These are phyloP conservation scores for Prunella himalayana DNA, from an alignment of 2,113 vertebrate genomes.

Conservation along the genomic window DNA sequence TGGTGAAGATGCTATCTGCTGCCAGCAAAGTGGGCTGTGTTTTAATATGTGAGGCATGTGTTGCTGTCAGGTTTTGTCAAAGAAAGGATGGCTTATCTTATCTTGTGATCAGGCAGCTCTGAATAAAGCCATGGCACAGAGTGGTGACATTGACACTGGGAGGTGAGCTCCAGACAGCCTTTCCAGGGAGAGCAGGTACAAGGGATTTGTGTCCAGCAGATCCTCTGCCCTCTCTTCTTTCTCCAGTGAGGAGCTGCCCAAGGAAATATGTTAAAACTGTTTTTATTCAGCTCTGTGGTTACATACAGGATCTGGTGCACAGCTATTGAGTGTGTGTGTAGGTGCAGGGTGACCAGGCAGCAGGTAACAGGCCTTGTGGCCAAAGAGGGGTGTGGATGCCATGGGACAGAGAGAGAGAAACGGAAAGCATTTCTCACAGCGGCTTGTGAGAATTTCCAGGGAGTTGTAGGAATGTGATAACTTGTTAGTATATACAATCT, in stretches of 20 bases:
- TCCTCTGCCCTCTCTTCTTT: not conserved
- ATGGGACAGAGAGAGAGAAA: too few species aligned
- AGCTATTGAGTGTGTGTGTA: accelerated
- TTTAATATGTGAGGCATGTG: not conserved
- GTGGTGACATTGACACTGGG: accelerated
- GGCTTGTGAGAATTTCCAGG: too few species aligned
- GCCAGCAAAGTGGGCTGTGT: not conserved
- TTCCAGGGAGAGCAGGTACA: not conserved
- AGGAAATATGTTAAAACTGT: not conserved
- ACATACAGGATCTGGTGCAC: accelerated
- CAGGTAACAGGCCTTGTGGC: not conserved
- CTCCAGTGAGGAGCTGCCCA: not conserved
- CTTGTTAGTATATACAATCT: too few species aligned
- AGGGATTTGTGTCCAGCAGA: not conserved
- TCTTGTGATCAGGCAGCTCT: not conserved
- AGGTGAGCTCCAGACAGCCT: not conserved
- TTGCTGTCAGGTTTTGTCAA: conserved; percentile 1
- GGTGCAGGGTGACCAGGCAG: not conserved
- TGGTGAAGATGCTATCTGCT: conserved; percentile 14
- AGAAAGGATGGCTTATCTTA: not conserved
- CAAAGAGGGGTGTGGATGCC: not conserved
- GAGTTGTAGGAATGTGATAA: too few species aligned
- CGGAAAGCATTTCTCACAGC: too few species aligned
- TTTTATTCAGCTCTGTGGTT: not conserved
- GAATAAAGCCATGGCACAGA: not conserved